Conservation (phyloP, 2,888 invertebrate species). For the Chrysolina haemoptera region DNA sequence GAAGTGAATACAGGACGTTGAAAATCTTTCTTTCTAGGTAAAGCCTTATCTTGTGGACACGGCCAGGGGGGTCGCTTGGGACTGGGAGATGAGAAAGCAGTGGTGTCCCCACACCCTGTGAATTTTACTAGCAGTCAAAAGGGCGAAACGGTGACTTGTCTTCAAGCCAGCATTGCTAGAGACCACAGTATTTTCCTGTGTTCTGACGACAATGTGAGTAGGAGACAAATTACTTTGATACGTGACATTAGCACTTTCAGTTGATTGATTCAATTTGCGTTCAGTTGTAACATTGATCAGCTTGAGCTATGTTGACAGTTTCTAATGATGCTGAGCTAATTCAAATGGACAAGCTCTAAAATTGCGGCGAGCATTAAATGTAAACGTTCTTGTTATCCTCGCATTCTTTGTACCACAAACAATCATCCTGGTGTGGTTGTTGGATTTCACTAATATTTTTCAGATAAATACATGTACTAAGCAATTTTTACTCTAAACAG, state of each 20-base stretch:
- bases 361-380: too few species aligned
- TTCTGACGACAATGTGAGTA: constrained; percentile 75
- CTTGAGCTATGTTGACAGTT: too few species aligned
- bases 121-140: constrained; percentile 59
- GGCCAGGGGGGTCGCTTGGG: constrained; percentile 85
- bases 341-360: too few species aligned
- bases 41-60: constrained; percentile 77
- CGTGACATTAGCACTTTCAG: background rate
- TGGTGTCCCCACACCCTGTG: constrained; percentile 72
- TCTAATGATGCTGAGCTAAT: too few species aligned
- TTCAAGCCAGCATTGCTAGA: constrained; percentile 74
- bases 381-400: too few species aligned
- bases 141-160: constrained; percentile 63
- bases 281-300: too few species aligned
- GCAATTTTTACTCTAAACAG: too few species aligned
- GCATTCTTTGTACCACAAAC: too few species aligned
- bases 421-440: too few species aligned
- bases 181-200: constrained; percentile 80
- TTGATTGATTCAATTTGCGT: too few species aligned
- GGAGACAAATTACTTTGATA: background rate
- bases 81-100: constrained; percentile 74
- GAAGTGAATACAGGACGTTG: background rate
- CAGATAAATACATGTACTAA: too few species aligned
- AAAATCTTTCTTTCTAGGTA: constrained; percentile 45
- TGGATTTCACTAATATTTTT: too few species aligned